phyloP scores from a whole-genome alignment of 2,113 vertebrate genomes.

The Ptilorrhoa leucosticta region DNA sequence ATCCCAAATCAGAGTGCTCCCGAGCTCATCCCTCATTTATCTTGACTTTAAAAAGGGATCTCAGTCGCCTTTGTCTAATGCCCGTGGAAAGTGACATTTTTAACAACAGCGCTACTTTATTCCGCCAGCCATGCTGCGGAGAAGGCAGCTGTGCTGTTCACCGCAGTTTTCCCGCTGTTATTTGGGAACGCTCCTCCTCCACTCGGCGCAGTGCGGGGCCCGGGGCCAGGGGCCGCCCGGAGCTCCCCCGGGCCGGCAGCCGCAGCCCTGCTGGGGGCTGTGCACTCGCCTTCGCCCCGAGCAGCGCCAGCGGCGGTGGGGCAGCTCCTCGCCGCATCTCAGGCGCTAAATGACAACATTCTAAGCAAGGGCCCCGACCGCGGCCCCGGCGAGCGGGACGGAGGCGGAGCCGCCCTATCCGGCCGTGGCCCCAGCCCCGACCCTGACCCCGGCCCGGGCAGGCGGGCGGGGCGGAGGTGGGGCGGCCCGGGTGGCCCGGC shows the following conservation, averaged over 20 bases:
- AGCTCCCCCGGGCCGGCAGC: background rate
- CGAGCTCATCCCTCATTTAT: background rate
- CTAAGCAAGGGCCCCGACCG: background rate
- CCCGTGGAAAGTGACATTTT: background rate
- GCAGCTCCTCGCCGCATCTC: background rate
- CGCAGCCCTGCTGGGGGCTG: background rate
- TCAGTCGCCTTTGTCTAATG: no score
- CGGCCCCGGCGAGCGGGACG: background rate
- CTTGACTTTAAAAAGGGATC: background rate
- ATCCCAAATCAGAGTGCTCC: background rate
- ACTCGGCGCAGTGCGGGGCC: background rate
- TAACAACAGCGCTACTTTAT: accelerated
- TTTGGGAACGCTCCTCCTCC: background rate
- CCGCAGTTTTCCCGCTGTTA: background rate
- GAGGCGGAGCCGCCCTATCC: background rate
- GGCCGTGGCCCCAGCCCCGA: no score
- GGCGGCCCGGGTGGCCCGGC: background rate
- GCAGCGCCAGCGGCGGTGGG: background rate
- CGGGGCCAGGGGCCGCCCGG: no score
- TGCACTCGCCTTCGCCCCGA: no score
- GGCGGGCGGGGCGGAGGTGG: background rate
- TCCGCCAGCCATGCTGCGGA: background rate
- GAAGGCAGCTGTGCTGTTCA: background rate
- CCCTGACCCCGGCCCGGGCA: background rate
- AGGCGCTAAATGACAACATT: background rate